These are phyloP conservation scores for Pachycephus smyrnensis DNA, from an alignment of 2,888 invertebrate species.

Conservation along the genomic window DNA sequence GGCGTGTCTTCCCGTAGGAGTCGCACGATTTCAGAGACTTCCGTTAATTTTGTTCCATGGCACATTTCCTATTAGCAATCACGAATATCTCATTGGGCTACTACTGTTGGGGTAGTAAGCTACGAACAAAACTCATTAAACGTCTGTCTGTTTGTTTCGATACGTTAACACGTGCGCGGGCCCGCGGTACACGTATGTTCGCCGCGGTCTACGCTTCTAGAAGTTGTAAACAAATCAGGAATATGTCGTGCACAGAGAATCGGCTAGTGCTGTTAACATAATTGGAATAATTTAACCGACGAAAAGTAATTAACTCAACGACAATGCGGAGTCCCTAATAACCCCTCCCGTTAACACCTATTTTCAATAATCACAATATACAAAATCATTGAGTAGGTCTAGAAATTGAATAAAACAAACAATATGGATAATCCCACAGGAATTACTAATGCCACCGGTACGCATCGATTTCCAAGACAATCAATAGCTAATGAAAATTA, in stretches of 20 bases:
- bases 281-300: not conserved
- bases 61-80: constrained; percentile 20
- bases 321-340: not conserved
- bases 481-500: constrained; percentile 28
- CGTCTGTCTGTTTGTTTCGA: constrained; percentile 64
- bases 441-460: not conserved
- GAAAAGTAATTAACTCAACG: not conserved
- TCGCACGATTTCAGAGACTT: constrained; percentile 51
- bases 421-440: not conserved
- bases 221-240: constrained; percentile 42
- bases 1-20: constrained; percentile 24
- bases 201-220: constrained; percentile 19
- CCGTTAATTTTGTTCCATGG: constrained; percentile 48
- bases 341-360: not conserved
- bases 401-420: not conserved
- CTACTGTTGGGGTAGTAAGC: constrained; percentile 7
- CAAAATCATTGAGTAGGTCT: not conserved
- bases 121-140: constrained; percentile 62
- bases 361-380: not conserved
- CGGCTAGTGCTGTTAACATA: not conserved
- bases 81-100: constrained; percentile 19
- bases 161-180: constrained; percentile 37
- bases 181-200: not conserved
- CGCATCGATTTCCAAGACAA: not conserved
- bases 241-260: constrained; percentile 30